These are phyloP conservation scores for Plebejus anna DNA, from an alignment of 2,888 invertebrate species.

Conservation along the genomic window DNA sequence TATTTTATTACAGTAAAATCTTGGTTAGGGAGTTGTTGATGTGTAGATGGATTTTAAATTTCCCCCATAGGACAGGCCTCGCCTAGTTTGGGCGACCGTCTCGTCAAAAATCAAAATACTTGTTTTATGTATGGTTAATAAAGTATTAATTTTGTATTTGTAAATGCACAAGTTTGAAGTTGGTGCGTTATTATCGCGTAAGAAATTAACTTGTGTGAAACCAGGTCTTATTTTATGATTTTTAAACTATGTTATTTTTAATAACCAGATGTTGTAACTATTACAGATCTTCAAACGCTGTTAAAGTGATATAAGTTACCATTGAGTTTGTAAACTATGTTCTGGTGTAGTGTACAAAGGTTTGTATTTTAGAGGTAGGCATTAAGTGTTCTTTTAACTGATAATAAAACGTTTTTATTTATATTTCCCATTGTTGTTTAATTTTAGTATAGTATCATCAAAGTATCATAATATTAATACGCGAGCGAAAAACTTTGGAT, in stretches of 20 bases:
- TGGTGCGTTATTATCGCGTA: slow-evolving; percentile 10
- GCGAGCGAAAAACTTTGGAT: too few relatives aligned
- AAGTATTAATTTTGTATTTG: too few relatives aligned
- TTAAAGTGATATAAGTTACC: slow-evolving; percentile 4
- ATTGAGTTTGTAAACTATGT: slow-evolving; percentile 1
- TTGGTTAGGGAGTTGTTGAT: not conserved
- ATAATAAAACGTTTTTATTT: slow-evolving; percentile 36
- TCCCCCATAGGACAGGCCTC: too few relatives aligned
- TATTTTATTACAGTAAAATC: not conserved
- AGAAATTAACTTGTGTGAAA: not conserved
- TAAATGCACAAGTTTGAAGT: not conserved
- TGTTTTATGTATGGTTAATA: too few relatives aligned
- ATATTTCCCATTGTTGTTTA: slow-evolving; percentile 31
- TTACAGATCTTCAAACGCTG: not conserved
- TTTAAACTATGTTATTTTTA: not conserved
- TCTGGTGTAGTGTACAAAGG: slow-evolving; percentile 27
- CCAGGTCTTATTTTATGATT: not conserved
- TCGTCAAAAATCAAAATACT: too few relatives aligned
- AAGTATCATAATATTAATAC: too few relatives aligned
- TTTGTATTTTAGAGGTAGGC: slow-evolving; percentile 25
- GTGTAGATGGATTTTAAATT: not conserved
- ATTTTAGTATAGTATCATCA: not conserved
- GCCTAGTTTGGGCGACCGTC: too few relatives aligned
- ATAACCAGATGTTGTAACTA: too few relatives aligned
- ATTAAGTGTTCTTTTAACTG: slow-evolving; percentile 30